Base-by-base conservation (phyloP, 1,140 invertebrate species). In the Euwallacea similis region DNA sequence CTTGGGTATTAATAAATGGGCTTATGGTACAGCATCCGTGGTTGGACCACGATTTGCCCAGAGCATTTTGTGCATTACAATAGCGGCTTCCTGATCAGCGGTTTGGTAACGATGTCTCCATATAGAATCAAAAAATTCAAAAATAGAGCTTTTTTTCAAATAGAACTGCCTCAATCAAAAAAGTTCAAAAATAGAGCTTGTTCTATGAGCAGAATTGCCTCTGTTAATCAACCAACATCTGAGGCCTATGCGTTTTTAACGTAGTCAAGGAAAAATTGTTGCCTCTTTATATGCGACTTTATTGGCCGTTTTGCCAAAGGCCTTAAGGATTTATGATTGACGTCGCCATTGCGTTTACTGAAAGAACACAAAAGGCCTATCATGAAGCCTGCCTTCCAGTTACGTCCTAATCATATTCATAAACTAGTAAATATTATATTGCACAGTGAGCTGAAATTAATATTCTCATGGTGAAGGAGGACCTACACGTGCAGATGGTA, bases 1-100 rank as follows among this genome's bases (percentile, higher is more conserved):
- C 41, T 50, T 44, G 44, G 44, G 33, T 64, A 64, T 64, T 50
- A 64, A 64, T 64, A 64, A 47, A 44, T 64, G 15, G 50, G 62
- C 46, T 11, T 41, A 64, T 41, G 6, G 41, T 66, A 33, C 63
- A 66, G 54, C 63, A 66, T 66, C 65, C 54, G 65, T 44, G 43
- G 41, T 46, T 13, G 55, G 46, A 58, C 65, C 65, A 66, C 65
- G 65, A 58, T 66, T 46, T 44, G 65, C 65, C 65, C 56, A 59
- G 54, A 59, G 65, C 65, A 21, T 50, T 64, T 44, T 47, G 7
- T 66, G 46, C 46, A 11, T 56, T 43, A 66, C 65, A 66, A 66
- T 66, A 58, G 42, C 46, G 9, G 9, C 13, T 50, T 50, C 46
- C 46, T 50, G 46, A 50, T 50, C 46, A 50, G 46, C 9, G 9